Base-by-base conservation (phyloP, 2,797 vertebrate species). In the Perdix hodgsoniae region DNA sequence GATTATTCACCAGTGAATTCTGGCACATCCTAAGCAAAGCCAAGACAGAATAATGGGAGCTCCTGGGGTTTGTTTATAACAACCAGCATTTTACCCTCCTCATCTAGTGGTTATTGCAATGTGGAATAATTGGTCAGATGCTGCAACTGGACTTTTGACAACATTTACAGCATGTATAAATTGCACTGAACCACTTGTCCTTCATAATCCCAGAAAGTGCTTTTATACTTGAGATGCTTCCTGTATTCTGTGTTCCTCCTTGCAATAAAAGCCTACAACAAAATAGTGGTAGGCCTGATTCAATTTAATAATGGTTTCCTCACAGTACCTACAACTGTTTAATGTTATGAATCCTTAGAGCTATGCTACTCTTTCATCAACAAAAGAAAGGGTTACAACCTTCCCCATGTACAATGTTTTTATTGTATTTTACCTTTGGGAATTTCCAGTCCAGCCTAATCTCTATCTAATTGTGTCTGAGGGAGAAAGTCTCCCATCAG, bases 381-480 rank as follows among this genome's bases (percentile, higher is more conserved):
- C 91, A 82, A 91, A 91, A 93, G 78, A 66, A 94, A 95, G 88
- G 94, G 95, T 91, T 96, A 91, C 89, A 95, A 93, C 94, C 91
- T 95, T 93, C 76, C 67, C 77, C 80, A 80, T 76, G 90, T 94
- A 95, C 94, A 88, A 74, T 70, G 80, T 88, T 95, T 94, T 95
- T 92, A 94, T 96, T 95, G 95, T 95, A 95, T 95, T 95, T 96
- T 92, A 80, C 95, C 92, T 92, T 92, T 94, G 92, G 94, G 94
- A 96, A 92, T 95, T 93, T 94, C 71, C 85, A 93, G 74, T 45
- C 67, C 59, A 86, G 85, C 63, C 75, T 90, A 92, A 96, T 95
- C 74, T 94, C 71, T 91, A 61, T 91, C 84, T 96, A 95, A 95
- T 94, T 93, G 87, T 74, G 42, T 91, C 52, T 71, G 82, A 91